A percentile compares a stretch with the other conserved stretches of the same genome.
Conservation (phyloP, 2,113 vertebrate species). For the Colinus virginianus region DNA sequence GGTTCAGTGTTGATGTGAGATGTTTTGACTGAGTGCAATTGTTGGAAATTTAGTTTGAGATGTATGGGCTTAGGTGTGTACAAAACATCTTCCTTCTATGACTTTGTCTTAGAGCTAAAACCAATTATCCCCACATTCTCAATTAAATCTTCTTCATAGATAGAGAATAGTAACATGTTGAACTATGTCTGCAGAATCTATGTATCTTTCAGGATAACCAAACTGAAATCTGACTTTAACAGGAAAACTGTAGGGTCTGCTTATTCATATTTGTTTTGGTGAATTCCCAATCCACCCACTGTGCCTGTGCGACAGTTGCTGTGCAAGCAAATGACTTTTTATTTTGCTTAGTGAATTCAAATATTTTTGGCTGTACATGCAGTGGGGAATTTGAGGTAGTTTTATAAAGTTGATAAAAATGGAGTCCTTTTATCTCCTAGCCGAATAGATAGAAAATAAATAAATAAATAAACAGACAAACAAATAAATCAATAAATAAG, state of each 20-base stretch:
- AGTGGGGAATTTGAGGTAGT: not conserved
- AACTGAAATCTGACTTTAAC: not conserved
- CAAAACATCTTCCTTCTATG: not conserved
- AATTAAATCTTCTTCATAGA: not conserved
- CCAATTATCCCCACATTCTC: not conserved
- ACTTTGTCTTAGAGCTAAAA: not conserved
- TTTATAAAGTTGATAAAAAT: not conserved
- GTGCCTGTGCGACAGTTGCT: not conserved
- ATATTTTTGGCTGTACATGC: not conserved
- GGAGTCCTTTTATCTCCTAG: not conserved
- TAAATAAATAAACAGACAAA: too few relatives aligned
- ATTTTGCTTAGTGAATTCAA: not conserved
- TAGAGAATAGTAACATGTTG: not conserved
- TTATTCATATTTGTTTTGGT: not conserved
- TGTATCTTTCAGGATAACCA: not conserved
- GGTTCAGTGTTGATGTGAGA: not conserved
- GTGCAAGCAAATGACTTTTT: not conserved
- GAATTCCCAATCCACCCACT: not conserved
- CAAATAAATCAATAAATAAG: too few relatives aligned
- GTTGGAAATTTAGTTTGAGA: not conserved
- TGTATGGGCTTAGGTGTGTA: not conserved
- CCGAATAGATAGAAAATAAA: not conserved
- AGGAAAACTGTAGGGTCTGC: not conserved
- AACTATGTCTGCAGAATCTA: not conserved
- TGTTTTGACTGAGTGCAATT: not conserved